A percentile compares a stretch with the other conserved stretches of the same genome.
phyloP scores from a whole-genome alignment of 2,888 invertebrate genomes.

The Pterostichus niger region DNA sequence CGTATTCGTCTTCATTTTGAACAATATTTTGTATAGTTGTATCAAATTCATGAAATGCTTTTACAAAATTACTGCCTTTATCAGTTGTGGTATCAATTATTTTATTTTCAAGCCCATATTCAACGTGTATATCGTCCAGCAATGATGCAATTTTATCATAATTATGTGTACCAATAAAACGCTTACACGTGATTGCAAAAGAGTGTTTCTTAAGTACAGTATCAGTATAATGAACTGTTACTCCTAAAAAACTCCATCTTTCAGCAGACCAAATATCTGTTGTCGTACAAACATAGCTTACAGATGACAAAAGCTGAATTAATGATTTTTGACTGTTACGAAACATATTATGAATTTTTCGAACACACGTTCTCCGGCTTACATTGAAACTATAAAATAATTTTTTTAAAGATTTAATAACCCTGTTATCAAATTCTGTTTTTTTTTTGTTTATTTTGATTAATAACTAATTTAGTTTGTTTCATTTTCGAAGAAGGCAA shows the following conservation, averaged over 20 bases:
- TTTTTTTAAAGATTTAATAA: conserved; percentile 6
- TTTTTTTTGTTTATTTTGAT: neutral
- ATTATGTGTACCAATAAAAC: no score
- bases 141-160: conserved; percentile 14
- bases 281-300: conserved; percentile 10
- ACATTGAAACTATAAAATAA: neutral
- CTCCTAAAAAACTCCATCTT: neutral
- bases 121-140: neutral
- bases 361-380: neutral
- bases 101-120: neutral
- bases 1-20: neutral
- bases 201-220: neutral
- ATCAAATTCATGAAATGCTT: conserved; percentile 10
- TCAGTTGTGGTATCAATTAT: neutral
- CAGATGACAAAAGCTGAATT: neutral
- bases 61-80: conserved; percentile 3
- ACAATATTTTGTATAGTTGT: neutral
- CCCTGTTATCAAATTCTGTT: conserved; percentile 8
- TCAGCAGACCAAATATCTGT: conserved; percentile 8
- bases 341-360: neutral
- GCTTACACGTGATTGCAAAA: neutral
- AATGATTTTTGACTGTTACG: neutral
- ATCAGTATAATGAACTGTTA: neutral
- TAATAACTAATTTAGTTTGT: neutral
- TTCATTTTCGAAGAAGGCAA: neutral